A percentile compares a stretch with the other conserved stretches of the same genome.
phyloP scores from a whole-genome alignment of 2,888 invertebrate species.

The Platynereis dumerilii region DNA sequence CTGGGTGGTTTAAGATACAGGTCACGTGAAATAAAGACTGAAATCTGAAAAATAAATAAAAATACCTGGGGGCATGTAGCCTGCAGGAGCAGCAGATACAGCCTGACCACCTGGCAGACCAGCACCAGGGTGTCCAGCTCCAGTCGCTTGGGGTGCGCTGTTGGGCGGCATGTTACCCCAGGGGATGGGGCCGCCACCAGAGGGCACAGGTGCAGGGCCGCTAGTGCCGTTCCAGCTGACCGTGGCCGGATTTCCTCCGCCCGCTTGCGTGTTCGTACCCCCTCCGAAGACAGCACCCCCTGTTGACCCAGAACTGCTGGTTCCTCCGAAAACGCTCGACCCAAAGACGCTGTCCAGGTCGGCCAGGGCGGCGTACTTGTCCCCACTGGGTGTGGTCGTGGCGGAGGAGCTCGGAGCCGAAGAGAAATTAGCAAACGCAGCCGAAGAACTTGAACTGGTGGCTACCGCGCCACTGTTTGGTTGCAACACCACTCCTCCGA shows the following conservation, averaged over 20 bases:
- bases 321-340: constrained; percentile 1
- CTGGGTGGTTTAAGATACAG: too few relatives aligned
- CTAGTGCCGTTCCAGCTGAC: not conserved
- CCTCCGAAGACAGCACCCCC: not conserved
- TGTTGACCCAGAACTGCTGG: not conserved
- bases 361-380: constrained; percentile 93
- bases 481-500: constrained; percentile 1
- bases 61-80: too few relatives aligned
- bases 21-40: too few relatives aligned
- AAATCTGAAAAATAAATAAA: too few relatives aligned
- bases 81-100: too few relatives aligned
- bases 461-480: constrained; percentile 5
- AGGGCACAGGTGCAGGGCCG: too few relatives aligned
- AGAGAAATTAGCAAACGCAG: not conserved
- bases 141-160: too few relatives aligned
- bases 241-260: not conserved
- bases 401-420: constrained; percentile 4
- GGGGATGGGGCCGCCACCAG: too few relatives aligned
- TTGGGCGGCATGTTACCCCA: too few relatives aligned
- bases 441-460: not conserved
- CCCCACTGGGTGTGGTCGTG: constrained; percentile 59
- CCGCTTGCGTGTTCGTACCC: not conserved
- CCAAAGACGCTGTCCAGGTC: constrained; percentile 79
- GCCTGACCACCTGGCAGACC: too few relatives aligned
- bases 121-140: too few relatives aligned